Base-by-base conservation (phyloP, 2,113 vertebrate species). In the Calypte anna region DNA sequence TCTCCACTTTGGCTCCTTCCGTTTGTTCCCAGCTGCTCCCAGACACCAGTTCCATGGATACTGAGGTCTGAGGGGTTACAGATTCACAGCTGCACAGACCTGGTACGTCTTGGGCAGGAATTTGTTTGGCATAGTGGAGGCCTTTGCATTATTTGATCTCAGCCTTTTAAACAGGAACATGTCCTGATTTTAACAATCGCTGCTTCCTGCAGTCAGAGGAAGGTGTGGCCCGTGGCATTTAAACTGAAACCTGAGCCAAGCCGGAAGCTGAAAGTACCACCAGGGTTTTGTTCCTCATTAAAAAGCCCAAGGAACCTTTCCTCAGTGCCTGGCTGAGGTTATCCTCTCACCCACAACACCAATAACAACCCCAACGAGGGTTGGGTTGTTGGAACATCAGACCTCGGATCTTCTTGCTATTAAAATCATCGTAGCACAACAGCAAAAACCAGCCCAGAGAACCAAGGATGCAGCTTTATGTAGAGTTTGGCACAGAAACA, bases 161-260 rank as follows among this genome's bases (percentile, higher is more conserved):
- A 88, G 94, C 77, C 95, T 96, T 95, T 96, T 72, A 84, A 97
- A 97, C 94, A 97, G 96, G 97, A 97, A 97, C 93, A 64, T 98
- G 97, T 97, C 97, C 96, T 93, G 96, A 96, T 97, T 96, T 97
- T 94, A 98, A 98, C 97, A 97, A 96, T 93, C 86, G 70, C 93
- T 38, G 75, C 76, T 97, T 97, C 97, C 97, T 96, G 96, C 59
- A 79, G 89, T 16, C 28, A 62, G 91, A 91, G 94, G 94, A 96
- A 97, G 96, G 96, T 89, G 93, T n/a, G 92, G 96, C 96, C 69
- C 30, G 61, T 90, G 96, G 96, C 95, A 95, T 96, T 90, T 93
- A 89, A 95, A 96, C 44, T 4, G 6, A 66, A 91, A 81, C 10
- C 44, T 4, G 43, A 93, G 87, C 82, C 88, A 90, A 81, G 94